Evolutionary conservation across 2,113 vertebrate genomes (phyloP).

Genomic region (Brachyistius frenatus): DNA sequence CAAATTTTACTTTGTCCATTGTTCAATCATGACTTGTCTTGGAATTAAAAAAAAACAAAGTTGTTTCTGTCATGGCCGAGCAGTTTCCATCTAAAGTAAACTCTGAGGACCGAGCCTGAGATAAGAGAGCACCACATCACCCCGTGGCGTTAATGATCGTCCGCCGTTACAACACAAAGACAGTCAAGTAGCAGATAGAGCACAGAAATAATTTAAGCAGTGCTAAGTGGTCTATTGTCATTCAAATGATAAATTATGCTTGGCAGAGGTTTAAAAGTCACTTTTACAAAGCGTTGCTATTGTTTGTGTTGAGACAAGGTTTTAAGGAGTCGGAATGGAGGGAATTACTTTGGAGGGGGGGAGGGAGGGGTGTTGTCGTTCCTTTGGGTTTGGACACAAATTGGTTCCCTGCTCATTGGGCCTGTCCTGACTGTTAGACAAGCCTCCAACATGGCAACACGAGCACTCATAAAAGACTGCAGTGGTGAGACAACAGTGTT

Average conservation of each 20-base stretch:
- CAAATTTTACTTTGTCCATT: conserved; percentile 43
- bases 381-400: conserved; percentile 84
- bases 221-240: conserved; percentile 86
- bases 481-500: not conserved
- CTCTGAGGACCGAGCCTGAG: conserved; percentile 72
- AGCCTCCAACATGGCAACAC: conserved; percentile 55
- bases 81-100: conserved; percentile 76
- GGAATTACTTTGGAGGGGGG: conserved; percentile 82
- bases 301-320: conserved; percentile 84
- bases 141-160: conserved; percentile 79
- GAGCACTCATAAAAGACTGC: conserved; percentile 44
- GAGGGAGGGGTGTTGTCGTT: conserved; percentile 60
- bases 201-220: conserved; percentile 82
- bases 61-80: conserved; percentile 63
- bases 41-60: conserved; percentile 47
- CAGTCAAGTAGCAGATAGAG: conserved; percentile 81
- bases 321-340: conserved; percentile 79
- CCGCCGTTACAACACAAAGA: conserved; percentile 79
- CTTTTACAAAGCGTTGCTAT: conserved; percentile 85
- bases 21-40: conserved; percentile 40
- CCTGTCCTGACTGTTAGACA: conserved; percentile 62
- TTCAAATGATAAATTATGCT: conserved; percentile 87
- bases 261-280: conserved; percentile 85
- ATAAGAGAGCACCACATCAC: conserved; percentile 80
- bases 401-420: conserved; percentile 78